Evolutionary conservation across 2,113 vertebrate species (phyloP), one percentile per base, ranked within the genome.

Genomic region (Podiceps cristatus): DNA sequence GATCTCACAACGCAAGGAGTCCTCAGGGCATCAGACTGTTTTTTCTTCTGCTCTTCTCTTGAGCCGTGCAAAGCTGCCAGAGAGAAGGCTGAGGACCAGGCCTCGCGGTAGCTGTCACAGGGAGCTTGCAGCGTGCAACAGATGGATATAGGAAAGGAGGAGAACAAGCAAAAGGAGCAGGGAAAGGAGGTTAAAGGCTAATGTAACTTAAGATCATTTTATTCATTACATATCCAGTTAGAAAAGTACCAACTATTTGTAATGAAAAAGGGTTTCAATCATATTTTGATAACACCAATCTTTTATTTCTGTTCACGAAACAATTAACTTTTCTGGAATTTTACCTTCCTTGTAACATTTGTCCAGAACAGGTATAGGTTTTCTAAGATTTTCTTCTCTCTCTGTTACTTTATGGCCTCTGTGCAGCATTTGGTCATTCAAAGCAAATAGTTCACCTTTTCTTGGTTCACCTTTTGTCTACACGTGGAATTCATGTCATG

Each of bases 371-470:
- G 18, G 24, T 86, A 33, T 8, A 82, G 31, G 19, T 81, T 93
- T 93, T 55, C 64, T 50, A 71, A 62, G 37, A 40, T 85, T 88
- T 86, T 86, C 14, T 82, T 83, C 35, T 72, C 10, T 69, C 22
- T 68, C 10, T 76, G 5, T 72, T 90, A 47, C 82, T 92, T 82
- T n/a, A n/a, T 35, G 24, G 33, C 73, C 68, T 76, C 45, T 66
- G 8, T 68, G 20, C 73, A 69, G 49, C 53, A 69, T 53, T 76
- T 89, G 63, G 64, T 77, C 64, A 88, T 83, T 79, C 37, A 69
- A 35, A 83, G 78, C 53, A 80, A 90, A 71, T 31, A 86, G n/a
- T 88, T 92, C 63, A 79, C 44, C 66, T 96, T 95, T 86, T 78
- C 20, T 17, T 78, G 53, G 52, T 64, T 90, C 74, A 55, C 31